phyloP scores from a whole-genome alignment of 2,888 invertebrate species.

The Drosophila prostipennis region DNA sequence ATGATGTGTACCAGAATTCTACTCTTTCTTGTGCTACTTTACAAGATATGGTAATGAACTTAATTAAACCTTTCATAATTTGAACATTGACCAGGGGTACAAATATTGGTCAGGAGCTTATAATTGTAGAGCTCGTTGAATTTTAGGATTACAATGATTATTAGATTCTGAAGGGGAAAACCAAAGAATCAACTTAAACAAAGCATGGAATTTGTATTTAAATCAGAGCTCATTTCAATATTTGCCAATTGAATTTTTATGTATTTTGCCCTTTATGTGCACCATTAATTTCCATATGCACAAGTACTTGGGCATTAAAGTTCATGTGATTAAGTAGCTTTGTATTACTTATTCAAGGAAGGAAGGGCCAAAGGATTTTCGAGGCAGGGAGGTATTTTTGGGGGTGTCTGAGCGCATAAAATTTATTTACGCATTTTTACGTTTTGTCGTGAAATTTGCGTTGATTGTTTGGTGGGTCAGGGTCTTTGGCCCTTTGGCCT shows the following conservation, averaged over 20 bases:
- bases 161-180: not conserved
- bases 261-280: slow-evolving; percentile 31
- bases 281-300: slow-evolving; percentile 44
- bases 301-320: slow-evolving; percentile 43
- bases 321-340: slow-evolving; percentile 56
- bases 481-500: slow-evolving; percentile 25
- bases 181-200: not conserved
- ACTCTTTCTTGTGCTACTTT: not conserved
- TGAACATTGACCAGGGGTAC: not conserved
- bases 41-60: slow-evolving; percentile 36
- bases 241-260: slow-evolving; percentile 50
- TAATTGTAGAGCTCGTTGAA: not conserved
- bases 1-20: slow-evolving; percentile 61
- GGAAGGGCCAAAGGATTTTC: slow-evolving; percentile 1
- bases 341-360: slow-evolving; percentile 71
- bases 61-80: slow-evolving; percentile 26
- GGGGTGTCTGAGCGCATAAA: slow-evolving; percentile 50
- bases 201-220: not conserved
- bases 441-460: slow-evolving; percentile 76
- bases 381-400: not conserved
- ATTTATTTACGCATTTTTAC: slow-evolving; percentile 80
- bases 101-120: not conserved
- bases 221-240: not conserved
- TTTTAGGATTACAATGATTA: not conserved
- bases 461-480: slow-evolving; percentile 70